Base-by-base conservation (phyloP, 1,140 invertebrate species). In the Bilobella aurantiaca region DNA sequence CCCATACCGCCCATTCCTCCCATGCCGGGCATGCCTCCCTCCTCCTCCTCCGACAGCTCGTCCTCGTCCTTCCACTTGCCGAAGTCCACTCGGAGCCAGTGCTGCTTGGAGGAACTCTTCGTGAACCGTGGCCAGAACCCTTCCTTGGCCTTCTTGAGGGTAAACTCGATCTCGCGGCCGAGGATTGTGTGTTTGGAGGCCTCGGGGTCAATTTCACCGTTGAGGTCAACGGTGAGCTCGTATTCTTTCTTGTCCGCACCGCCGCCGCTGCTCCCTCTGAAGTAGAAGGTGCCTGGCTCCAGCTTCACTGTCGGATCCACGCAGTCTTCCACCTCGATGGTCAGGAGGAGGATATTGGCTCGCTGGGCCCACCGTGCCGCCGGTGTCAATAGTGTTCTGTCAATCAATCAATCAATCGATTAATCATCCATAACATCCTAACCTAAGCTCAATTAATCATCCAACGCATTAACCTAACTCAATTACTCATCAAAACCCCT, bases 21-120 rank as follows among this genome's bases (percentile, higher is more conserved):
- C 80, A 85, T 83, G 64, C 69, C 14, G 62, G n/a, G 34, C 66
- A 28, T 59, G 66, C 74, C 74, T 12, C 71, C 76, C 42, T 67
- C 73, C 18, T 68, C 77, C 63, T 87, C 87, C 63, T 84, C 83
- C 49, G 87, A 87, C 64, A 83, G 85, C 64, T 90, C 89, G 74
- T 89, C 91, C 78, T 98, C 94, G 82, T 98, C 94, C 76, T 88
- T 88, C 93, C 94, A 98, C 78, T 94, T 93, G 73, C 91, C 88
- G 76, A 98, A 98, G 77, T 98, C 95, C 69, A 93, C 89, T 79
- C 95, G 96, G 62, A 98, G 82, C 93, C 94, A 98, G 76, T 96
- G 93, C 71, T 87, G 85, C 79, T 95, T 96, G 75, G 86, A 86
- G 72, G 87, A 88, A 70, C 91, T 90, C 78, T 90, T 90, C 29